Evolutionary conservation across 2,797 vertebrate genomes (phyloP).

Genomic region (Syngnathus rostellatus): DNA sequence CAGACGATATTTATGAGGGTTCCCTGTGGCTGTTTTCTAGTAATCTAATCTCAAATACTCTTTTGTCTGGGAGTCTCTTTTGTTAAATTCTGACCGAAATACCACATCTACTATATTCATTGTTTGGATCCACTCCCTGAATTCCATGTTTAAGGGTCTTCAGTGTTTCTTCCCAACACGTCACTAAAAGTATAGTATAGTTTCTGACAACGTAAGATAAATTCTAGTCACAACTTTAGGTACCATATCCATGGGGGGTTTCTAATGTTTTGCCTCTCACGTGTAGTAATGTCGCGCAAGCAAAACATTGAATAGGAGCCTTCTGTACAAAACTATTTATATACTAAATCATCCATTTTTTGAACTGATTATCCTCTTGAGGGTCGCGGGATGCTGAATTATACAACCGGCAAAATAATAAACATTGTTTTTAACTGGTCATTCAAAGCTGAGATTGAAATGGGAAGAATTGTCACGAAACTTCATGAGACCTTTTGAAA

Average conservation of each 20-base stretch:
- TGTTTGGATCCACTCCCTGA: constrained; percentile 45
- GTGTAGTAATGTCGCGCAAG: background rate
- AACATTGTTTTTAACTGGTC: background rate
- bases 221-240: background rate
- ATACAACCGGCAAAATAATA: too few relatives aligned
- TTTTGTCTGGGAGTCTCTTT: constrained; percentile 58
- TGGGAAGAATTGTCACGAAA: background rate
- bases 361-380: too few relatives aligned
- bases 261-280: background rate
- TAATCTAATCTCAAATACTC: constrained; percentile 48
- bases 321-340: background rate
- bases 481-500: background rate
- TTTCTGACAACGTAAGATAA: background rate
- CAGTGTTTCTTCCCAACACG: constrained; percentile 8
- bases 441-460: background rate
- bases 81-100: constrained; percentile 56
- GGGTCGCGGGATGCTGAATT: too few relatives aligned
- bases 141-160: constrained; percentile 53
- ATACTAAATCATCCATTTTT: too few relatives aligned
- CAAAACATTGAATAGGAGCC: background rate
- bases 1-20: constrained; percentile 3
- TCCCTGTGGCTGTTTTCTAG: constrained; percentile 32
- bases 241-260: background rate
- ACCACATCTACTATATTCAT: constrained; percentile 49
- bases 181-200: background rate